A percentile compares a stretch with the other conserved stretches of the same genome.
Conservation (phyloP, 2,888 invertebrate species). For the Trilocha varians region DNA sequence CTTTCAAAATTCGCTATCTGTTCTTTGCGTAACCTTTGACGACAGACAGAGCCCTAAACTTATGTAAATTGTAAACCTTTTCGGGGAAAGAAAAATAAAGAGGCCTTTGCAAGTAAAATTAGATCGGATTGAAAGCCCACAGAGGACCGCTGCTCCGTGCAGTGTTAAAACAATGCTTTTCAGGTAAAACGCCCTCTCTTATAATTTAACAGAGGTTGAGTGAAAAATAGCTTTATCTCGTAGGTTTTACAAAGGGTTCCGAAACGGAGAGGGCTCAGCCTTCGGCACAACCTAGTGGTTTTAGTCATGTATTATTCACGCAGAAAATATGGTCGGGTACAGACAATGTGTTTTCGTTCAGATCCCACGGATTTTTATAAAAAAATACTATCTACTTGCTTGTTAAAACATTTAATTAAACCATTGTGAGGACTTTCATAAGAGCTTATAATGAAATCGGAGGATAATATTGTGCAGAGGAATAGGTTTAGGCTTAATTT, state of each 20-base stretch:
- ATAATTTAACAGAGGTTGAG: slow-evolving; percentile 3
- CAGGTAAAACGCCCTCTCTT: slow-evolving; percentile 3
- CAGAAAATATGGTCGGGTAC: background rate
- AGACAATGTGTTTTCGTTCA: background rate
- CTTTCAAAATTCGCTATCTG: background rate
- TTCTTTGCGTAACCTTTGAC: background rate
- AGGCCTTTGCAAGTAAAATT: slow-evolving; percentile 8
- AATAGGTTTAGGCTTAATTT: too few species aligned
- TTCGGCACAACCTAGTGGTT: background rate
- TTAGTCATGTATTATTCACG: background rate
- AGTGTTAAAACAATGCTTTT: slow-evolving; percentile 3
- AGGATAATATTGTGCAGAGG: too few species aligned
- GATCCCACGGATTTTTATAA: too few species aligned
- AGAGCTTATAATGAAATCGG: too few species aligned
- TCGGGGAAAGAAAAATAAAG: slow-evolving; percentile 3
- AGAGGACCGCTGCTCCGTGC: background rate
- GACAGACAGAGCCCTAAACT: background rate
- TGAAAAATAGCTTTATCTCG: slow-evolving; percentile 3
- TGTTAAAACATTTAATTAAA: too few species aligned
- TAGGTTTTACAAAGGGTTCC: slow-evolving; percentile 4
- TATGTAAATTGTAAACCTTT: slow-evolving; percentile 7
- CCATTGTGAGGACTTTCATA: too few species aligned
- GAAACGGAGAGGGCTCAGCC: background rate
- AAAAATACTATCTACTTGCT: too few species aligned
- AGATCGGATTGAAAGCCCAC: slow-evolving; percentile 1